Conservation (phyloP, 2,113 vertebrate species). For the Spermophilus dauricus region DNA sequence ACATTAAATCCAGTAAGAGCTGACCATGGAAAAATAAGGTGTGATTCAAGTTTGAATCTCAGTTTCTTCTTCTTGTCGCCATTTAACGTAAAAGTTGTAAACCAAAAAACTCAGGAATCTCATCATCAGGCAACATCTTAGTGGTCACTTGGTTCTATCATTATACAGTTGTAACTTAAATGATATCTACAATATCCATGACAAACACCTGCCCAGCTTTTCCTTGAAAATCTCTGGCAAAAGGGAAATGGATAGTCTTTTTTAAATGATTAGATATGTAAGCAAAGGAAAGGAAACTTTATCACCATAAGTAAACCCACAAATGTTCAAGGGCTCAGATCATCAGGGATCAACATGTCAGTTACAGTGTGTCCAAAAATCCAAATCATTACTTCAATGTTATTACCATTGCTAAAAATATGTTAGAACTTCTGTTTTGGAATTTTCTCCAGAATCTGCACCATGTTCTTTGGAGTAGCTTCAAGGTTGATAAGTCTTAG, state of each 20-base stretch:
- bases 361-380: not conserved
- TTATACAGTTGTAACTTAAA: not conserved
- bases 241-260: not conserved
- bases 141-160: not conserved
- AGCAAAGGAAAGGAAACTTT: not conserved
- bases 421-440: not conserved
- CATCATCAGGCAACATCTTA: not conserved
- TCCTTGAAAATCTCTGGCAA: slow-evolving; percentile 1
- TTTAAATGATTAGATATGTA: not conserved
- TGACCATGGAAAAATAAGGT: slow-evolving; percentile 10
- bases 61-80: not conserved
- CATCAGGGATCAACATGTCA: not conserved
- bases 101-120: not conserved
- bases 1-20: slow-evolving; percentile 2
- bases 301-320: not conserved
- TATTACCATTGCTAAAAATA: not conserved
- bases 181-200: not conserved
- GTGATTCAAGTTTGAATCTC: not conserved
- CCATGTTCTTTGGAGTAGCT: not conserved
- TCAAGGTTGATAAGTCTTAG: slow-evolving; percentile 1
- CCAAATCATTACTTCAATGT: not conserved
- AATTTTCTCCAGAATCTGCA: not conserved
- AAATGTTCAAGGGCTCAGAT: not conserved
- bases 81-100: not conserved
- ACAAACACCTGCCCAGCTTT: not conserved